phyloP scores from a whole-genome alignment of 2,113 vertebrate genomes.

The Dicaeum eximium region DNA sequence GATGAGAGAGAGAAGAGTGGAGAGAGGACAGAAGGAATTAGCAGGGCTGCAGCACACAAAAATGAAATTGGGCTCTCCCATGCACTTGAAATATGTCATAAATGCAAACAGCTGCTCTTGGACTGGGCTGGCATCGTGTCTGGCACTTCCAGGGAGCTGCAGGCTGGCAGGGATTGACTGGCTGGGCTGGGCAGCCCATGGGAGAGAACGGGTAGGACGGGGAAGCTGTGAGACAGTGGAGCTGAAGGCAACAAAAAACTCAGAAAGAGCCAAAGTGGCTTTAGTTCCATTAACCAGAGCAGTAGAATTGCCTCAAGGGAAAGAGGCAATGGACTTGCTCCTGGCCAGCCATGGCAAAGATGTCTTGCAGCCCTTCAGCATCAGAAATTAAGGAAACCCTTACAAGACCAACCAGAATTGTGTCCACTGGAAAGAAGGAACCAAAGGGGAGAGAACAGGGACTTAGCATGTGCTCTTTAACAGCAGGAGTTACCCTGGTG shows the following conservation, averaged over 20 bases:
- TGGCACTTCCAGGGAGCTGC: neutral
- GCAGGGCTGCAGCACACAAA: neutral
- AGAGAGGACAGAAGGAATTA: neutral
- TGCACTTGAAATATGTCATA: neutral
- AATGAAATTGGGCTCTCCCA: neutral
- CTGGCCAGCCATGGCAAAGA: neutral
- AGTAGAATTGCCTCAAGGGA: neutral
- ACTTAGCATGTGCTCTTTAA: neutral
- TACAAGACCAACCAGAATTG: neutral
- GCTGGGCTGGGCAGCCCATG: neutral
- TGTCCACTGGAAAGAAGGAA: neutral
- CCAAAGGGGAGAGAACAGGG: neutral
- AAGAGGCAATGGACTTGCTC: neutral
- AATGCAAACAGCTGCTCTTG: slow-evolving; percentile 7
- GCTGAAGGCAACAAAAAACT: neutral
- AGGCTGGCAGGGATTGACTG: neutral
- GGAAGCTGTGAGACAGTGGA: neutral
- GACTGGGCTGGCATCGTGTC: neutral
- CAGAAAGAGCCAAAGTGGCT: neutral
- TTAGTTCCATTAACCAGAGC: neutral
- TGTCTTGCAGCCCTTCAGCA: neutral
- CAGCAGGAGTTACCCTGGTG: neutral
- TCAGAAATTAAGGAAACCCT: neutral
- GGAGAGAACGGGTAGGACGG: neutral
- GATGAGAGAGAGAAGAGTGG: neutral